Evolutionary conservation across 2,888 invertebrate genomes (phyloP), one percentile per base, ranked within the genome.

Genomic region (Biston stratarius): DNA sequence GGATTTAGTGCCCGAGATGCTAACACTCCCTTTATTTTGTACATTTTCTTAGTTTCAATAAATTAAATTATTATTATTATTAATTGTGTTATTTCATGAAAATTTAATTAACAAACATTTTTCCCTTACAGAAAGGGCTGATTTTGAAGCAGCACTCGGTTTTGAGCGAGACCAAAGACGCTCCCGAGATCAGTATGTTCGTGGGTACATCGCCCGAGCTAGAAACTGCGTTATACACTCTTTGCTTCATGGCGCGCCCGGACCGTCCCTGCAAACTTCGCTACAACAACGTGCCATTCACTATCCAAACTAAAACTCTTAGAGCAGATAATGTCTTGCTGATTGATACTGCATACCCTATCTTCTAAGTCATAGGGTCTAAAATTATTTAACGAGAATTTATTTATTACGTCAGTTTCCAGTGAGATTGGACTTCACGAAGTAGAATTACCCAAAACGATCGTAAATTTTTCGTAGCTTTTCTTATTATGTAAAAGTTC

Each of bases 181-280:
- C 98, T 66, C 97, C 97, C 0, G 96, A 97, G 33, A 96, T 96
- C 59, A 96, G 95, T 0, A 95, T 97, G 95, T 97, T 98, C 83
- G 95, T 98, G 59, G 98, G 98, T 38, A 97, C 97, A 0, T 98
- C 98, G 51, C 99, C 99, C 0, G 99, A 99, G 87, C 92, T 98
- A 74, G 99, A 99, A 87, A 95, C 97, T 85, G 97, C 98, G 0
- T 86, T 99, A 7, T 99, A 98, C 91, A 97, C 98, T 0, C 95
- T 98, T 5, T 99, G 99, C 88, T 98, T 97, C 90, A 94, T 97
- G 83, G 91, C 97, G 6, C 95, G 97, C 66, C 96, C 97, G 0
- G 96, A 97, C 84, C 90, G 95, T 68, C 94, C 95, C 0, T 98
- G 98, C 84, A 96, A 96, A 0, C 94, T 98, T 45, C 88, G 86